A percentile compares a stretch with the other conserved stretches of the same genome.
Conservation (phyloP, 2,888 invertebrate species). For the Pyrgus malvae region DNA sequence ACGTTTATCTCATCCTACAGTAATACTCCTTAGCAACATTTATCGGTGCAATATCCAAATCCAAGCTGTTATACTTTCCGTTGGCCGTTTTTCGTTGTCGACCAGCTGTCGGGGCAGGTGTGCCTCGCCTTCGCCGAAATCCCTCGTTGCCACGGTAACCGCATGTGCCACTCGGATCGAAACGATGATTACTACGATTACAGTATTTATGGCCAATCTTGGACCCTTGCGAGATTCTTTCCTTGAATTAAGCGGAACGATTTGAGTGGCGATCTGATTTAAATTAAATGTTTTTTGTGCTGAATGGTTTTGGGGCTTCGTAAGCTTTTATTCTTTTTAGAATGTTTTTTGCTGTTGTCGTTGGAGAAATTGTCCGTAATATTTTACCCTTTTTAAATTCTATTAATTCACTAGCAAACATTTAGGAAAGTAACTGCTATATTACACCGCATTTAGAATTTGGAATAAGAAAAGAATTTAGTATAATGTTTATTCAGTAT, state of each 20-base stretch:
- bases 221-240: background rate
- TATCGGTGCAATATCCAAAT: background rate
- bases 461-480: no score
- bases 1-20: no score
- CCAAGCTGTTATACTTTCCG: slow-evolving; percentile 27
- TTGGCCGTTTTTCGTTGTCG: slow-evolving; percentile 39
- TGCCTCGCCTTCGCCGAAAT: slow-evolving; percentile 44
- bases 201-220: slow-evolving; percentile 7
- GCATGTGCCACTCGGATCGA: slow-evolving; percentile 26
- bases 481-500: no score
- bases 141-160: slow-evolving; percentile 19
- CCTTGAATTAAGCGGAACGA: background rate
- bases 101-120: slow-evolving; percentile 52
- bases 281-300: background rate
- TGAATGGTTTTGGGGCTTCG: no score
- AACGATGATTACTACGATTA: background rate
- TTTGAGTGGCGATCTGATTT: background rate
- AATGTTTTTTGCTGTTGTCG: no score
- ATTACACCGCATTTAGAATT: no score
- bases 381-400: no score
- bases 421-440: no score
- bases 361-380: no score
- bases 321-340: no score
- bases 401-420: no score
- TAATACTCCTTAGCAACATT: background rate